A percentile compares a stretch with the other conserved stretches of the same genome.
phyloP scores from a whole-genome alignment of 1,140 invertebrate species.

The Bilobella aurantiaca region DNA sequence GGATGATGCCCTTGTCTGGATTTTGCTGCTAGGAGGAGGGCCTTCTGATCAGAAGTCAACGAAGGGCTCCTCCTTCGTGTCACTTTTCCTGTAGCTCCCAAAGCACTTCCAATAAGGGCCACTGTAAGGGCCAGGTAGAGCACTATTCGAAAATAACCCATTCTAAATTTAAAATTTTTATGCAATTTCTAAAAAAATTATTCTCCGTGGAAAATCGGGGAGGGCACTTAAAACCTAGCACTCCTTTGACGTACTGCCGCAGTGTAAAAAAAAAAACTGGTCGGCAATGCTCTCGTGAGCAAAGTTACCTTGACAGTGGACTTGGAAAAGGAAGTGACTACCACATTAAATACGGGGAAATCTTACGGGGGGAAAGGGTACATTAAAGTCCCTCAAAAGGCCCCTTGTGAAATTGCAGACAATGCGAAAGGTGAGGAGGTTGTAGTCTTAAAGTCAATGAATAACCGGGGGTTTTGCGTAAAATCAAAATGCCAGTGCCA shows the following conservation, averaged over 20 bases:
- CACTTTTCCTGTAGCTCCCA: slow-evolving; percentile 20
- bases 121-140: slow-evolving; percentile 18
- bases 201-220: neutral
- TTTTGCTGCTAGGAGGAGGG: slow-evolving; percentile 5
- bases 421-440: neutral
- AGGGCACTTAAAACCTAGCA: neutral
- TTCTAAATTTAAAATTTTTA: slow-evolving; percentile 12
- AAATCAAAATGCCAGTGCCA: too few species aligned
- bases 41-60: neutral
- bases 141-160: slow-evolving; percentile 23
- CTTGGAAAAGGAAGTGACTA: slow-evolving; percentile 12
- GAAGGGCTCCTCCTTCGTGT: neutral
- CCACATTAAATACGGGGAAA: slow-evolving; percentile 21
- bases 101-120: slow-evolving; percentile 19
- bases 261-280: too few species aligned
- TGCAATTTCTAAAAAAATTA: neutral
- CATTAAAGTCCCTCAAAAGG: neutral
- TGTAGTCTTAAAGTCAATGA: too few species aligned
- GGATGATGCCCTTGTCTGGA: neutral
- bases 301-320: slow-evolving; percentile 25
- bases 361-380: too few species aligned
- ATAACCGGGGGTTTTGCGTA: too few species aligned
- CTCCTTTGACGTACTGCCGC: too few species aligned
- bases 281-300: slow-evolving; percentile 15
- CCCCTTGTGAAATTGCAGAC: neutral